Percentiles rank a stretch among this genome's conserved stretches.
Conservation (phyloP, 2,888 invertebrate species). For the Baronia brevicornis region DNA sequence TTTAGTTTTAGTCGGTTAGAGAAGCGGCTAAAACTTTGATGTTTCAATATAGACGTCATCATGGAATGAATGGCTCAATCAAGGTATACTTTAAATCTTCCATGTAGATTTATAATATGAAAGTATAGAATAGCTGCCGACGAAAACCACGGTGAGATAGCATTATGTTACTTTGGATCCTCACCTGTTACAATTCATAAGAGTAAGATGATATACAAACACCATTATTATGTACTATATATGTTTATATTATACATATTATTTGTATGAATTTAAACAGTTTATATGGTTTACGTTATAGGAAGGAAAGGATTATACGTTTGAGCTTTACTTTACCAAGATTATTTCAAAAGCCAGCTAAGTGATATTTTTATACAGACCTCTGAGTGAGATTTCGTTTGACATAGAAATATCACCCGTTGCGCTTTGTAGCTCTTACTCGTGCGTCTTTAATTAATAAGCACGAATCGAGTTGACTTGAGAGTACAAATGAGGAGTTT, state of each 20-base stretch:
- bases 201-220: conserved; percentile 15
- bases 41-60: conserved; percentile 27
- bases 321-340: no score
- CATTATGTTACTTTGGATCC: conserved; percentile 34
- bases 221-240: no score
- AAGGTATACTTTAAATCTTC: conserved; percentile 48
- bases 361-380: no score
- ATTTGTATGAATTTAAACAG: background rate
- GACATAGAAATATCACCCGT: no score
- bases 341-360: no score
- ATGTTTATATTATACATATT: background rate
- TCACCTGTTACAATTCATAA: conserved; percentile 23
- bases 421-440: no score
- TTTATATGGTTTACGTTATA: no score
- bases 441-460: no score
- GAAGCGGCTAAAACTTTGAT: conserved; percentile 22
- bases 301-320: no score
- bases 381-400: no score
- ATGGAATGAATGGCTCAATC: conserved; percentile 58
- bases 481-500: no score
- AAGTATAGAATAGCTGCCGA: conserved; percentile 33
- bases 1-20: conserved; percentile 19
- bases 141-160: conserved; percentile 54
- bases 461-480: no score
- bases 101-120: conserved; percentile 30